These are phyloP conservation scores for Pampusana beccarii DNA, from an alignment of 2,113 vertebrate genomes.

Conservation along the genomic window DNA sequence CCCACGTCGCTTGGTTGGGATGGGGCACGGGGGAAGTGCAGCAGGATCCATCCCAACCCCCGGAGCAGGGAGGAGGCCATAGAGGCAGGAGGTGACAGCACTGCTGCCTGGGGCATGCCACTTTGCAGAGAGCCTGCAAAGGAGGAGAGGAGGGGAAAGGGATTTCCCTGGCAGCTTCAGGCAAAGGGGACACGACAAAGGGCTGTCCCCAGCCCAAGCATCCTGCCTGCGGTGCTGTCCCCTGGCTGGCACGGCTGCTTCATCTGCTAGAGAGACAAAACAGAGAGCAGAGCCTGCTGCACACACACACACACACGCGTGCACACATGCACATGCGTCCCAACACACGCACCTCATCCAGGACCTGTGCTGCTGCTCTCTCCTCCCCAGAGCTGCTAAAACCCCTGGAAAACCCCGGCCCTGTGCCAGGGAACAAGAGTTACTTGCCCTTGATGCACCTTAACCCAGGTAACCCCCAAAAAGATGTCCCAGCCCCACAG, in stretches of 20 bases:
- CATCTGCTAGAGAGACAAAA: not conserved
- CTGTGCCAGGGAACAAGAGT: not conserved
- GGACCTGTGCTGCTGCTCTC: not conserved
- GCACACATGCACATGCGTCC: not conserved
- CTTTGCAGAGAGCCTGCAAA: not conserved
- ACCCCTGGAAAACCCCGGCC: not conserved
- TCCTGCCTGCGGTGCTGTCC: not conserved
- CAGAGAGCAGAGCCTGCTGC: not conserved
- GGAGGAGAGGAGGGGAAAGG: not conserved
- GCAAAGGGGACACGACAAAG: fast-evolving
- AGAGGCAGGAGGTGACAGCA: not conserved
- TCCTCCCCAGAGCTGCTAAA: fast-evolving
- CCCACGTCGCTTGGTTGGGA: fast-evolving
- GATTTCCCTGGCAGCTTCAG: not conserved
- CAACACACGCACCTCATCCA: fast-evolving
- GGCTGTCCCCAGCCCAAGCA: fast-evolving
- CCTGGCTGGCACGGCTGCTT: not conserved
- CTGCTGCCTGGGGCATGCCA: not conserved
- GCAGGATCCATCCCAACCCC: not conserved
- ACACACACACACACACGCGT: not conserved
- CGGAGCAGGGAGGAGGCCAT: not conserved
- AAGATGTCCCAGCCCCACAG: not conserved
- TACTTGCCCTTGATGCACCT: not conserved
- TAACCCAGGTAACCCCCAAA: not conserved
- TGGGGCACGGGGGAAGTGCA: not conserved